Percentiles rank a stretch among this genome's conserved stretches.
Evolutionary conservation across 2,113 vertebrate species (phyloP).

Genomic region (Oncorhynchus tshawytscha): DNA sequence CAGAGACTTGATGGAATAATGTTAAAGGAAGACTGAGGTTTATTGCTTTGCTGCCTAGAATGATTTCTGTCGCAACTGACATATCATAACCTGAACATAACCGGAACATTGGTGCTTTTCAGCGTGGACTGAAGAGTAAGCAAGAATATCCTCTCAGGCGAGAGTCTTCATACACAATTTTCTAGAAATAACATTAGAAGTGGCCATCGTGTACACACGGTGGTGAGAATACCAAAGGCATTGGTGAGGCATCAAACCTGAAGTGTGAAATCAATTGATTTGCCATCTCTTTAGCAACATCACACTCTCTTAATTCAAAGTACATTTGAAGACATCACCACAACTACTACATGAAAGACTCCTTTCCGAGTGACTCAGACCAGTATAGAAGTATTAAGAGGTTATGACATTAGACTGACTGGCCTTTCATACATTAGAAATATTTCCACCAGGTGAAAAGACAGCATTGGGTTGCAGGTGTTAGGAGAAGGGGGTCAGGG

Average conservation of each 20-base stretch:
- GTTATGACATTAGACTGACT: too few species aligned
- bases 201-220: neutral
- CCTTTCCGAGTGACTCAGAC: neutral
- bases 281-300: neutral
- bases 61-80: neutral
- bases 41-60: neutral
- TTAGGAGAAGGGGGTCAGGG: conserved; percentile 7
- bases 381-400: neutral
- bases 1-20: neutral
- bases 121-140: neutral
- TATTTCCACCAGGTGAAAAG: neutral
- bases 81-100: neutral
- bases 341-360: neutral
- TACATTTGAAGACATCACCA: neutral
- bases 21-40: neutral
- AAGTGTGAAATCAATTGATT: neutral
- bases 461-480: neutral
- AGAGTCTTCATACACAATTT: neutral
- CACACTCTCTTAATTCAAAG: neutral
- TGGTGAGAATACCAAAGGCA: neutral
- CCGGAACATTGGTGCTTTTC: neutral
- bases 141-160: neutral
- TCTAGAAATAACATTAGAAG: neutral
- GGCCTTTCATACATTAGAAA: neutral
- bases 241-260: neutral